Conservation (phyloP, 1,140 invertebrate species). For the Muscidifurax raptorellus region DNA sequence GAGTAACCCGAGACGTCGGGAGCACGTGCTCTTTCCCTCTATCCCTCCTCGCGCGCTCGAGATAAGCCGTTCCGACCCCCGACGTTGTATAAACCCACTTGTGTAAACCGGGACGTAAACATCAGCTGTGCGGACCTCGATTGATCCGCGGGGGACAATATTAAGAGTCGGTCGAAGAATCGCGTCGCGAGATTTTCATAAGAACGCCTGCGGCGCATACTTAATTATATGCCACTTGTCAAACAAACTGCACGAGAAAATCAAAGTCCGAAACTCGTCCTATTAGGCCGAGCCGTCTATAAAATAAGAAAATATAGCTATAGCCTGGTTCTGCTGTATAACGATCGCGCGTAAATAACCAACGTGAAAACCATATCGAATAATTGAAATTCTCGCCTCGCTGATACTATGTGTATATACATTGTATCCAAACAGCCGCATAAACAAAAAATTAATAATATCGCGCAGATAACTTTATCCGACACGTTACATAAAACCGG, state of each 20-base stretch:
- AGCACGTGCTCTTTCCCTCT: slow-evolving; percentile 11
- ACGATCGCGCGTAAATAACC: neutral
- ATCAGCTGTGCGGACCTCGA: neutral
- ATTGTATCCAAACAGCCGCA: neutral
- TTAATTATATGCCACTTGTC: no score
- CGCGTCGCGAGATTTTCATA: neutral
- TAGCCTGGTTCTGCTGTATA: neutral
- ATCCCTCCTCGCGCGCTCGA: neutral
- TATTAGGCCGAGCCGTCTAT: no score
- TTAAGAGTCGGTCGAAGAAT: neutral
- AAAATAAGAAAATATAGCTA: neutral
- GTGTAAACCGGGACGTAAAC: no score
- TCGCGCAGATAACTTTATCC: neutral
- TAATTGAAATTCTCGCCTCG: neutral
- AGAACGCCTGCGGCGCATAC: no score
- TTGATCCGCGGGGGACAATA: neutral
- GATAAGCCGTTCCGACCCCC: neutral
- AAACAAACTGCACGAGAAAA: no score
- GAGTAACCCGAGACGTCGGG: slow-evolving; percentile 25
- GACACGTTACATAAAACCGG: neutral
- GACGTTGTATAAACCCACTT: neutral
- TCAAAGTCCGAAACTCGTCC: no score
- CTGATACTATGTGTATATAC: no score
- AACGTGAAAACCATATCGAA: neutral
- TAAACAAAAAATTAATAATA: neutral